Conservation (phyloP, 2,797 vertebrate species). For the Hippopotamyrus pictus region DNA sequence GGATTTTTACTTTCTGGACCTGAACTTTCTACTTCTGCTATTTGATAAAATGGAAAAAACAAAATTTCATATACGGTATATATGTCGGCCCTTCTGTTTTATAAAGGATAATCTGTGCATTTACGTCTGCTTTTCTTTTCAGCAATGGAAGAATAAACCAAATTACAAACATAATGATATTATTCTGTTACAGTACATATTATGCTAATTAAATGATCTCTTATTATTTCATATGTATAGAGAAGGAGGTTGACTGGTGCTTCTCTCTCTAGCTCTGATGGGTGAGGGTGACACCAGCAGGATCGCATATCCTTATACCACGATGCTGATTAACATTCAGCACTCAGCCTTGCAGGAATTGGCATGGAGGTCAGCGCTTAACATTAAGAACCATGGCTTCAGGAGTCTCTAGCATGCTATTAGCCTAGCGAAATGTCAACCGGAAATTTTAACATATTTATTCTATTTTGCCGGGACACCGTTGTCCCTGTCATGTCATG, state of each 20-base stretch:
- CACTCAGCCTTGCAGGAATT: not conserved
- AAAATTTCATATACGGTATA: not conserved
- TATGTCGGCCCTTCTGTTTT: not conserved
- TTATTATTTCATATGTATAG: not conserved
- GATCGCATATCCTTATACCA: not conserved
- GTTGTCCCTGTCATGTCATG: not conserved
- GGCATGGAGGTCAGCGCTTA: not conserved
- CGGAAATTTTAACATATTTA: slow-evolving; percentile 12
- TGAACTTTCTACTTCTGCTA: not conserved
- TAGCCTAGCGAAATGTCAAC: slow-evolving; percentile 11
- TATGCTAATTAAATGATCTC: not conserved
- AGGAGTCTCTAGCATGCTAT: slow-evolving; percentile 5
- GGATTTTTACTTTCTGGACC: not conserved
- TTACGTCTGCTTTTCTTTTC: not conserved
- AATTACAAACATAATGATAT: not conserved
- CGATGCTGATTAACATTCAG: not conserved
- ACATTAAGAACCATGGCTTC: not conserved
- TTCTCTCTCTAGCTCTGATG: not conserved
- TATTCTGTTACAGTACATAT: not conserved
- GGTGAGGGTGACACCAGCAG: not conserved
- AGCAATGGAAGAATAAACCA: not conserved
- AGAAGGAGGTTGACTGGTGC: not conserved
- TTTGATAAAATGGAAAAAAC: not conserved
- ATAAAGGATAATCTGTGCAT: not conserved
- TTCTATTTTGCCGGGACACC: not conserved